Evolutionary conservation across 2,113 vertebrate genomes (phyloP).

Genomic region (Chlorodrepanis virens): DNA sequence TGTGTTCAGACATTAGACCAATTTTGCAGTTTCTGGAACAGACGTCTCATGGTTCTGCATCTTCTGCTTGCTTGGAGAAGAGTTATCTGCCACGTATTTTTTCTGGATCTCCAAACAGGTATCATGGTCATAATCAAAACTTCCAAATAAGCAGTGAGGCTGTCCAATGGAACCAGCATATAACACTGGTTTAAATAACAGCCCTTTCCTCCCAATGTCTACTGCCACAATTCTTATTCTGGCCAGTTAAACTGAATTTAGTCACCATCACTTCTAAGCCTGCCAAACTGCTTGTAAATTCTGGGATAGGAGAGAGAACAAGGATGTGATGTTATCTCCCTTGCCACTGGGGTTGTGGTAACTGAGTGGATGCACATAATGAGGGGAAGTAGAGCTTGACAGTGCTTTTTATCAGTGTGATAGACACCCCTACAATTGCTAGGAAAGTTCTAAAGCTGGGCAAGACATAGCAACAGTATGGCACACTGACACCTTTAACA

Average conservation of each 20-base stretch:
- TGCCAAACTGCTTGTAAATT: neutral
- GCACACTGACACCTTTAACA: neutral
- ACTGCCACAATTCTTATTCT: neutral
- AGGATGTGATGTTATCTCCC: neutral
- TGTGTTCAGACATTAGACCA: neutral
- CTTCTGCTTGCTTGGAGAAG: neutral
- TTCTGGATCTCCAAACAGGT: neutral
- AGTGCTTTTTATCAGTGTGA: neutral
- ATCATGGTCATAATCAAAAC: neutral
- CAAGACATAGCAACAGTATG: neutral
- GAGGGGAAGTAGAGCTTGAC: neutral
- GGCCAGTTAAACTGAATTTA: neutral
- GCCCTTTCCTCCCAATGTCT: neutral
- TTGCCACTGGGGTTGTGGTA: neutral
- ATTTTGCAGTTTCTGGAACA: neutral
- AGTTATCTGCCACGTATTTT: neutral
- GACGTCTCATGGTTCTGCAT: neutral
- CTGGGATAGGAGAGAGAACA: neutral
- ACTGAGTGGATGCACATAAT: neutral
- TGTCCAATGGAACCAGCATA: neutral
- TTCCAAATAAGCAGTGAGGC: neutral
- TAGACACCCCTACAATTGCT: neutral
- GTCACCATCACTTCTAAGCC: neutral
- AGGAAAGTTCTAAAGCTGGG: neutral
- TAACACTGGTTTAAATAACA: neutral